A percentile compares a stretch with the other conserved stretches of the same genome.
phyloP scores from a whole-genome alignment of 2,797 vertebrate species.

The Psittacula echo region DNA sequence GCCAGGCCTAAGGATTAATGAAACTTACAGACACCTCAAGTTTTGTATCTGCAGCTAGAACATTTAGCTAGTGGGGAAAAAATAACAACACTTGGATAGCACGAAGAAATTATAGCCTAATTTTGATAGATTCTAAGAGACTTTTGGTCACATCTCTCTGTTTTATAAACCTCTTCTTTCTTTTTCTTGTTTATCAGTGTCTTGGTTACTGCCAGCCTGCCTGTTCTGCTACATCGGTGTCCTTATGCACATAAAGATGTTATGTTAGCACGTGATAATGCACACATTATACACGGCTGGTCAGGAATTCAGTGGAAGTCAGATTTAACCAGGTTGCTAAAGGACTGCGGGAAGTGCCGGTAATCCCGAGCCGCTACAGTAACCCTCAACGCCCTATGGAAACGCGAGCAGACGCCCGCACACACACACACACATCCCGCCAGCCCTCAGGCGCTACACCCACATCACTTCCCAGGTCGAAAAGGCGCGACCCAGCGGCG shows the following conservation, averaged over 20 bases:
- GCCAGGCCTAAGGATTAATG: fast-evolving
- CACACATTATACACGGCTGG: fast-evolving
- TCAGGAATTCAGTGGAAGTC: background rate
- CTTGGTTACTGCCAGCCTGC: background rate
- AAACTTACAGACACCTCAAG: fast-evolving
- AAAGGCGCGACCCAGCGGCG: background rate
- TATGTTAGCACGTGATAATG: fast-evolving
- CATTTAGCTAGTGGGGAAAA: background rate
- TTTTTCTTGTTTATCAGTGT: background rate
- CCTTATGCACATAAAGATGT: fast-evolving
- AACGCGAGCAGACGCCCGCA: too few relatives aligned
- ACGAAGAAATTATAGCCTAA: background rate
- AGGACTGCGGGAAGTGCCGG: fast-evolving
- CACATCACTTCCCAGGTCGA: background rate
- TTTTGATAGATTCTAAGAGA: background rate
- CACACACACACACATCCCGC: too few relatives aligned
- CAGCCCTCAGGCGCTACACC: background rate
- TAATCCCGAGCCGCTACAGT: background rate
- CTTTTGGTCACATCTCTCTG: background rate
- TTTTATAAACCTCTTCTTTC: background rate
- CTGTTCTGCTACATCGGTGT: background rate
- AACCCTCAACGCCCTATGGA: fast-evolving
- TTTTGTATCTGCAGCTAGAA: fast-evolving
- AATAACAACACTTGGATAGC: background rate
- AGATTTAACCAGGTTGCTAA: too few relatives aligned